A percentile compares a stretch with the other conserved stretches of the same genome.
Evolutionary conservation across 2,797 vertebrate species (phyloP).

Genomic region (Danio albolineatus): DNA sequence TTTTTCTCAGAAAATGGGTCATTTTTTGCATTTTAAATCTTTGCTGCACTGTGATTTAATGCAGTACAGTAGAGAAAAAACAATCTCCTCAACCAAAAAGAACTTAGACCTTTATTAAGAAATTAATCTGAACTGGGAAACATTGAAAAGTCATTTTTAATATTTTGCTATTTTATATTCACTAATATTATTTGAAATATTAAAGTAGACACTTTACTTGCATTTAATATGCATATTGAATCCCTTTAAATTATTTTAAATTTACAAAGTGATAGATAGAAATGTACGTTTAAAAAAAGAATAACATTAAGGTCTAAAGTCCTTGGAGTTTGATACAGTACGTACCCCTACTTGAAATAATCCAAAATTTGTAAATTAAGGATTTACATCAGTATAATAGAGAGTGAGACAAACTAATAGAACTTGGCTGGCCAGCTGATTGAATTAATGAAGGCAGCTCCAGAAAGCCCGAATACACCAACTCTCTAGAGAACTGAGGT

Average conservation of each 20-base stretch:
- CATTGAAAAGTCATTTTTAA: too few relatives aligned
- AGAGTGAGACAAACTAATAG: constrained; percentile 64
- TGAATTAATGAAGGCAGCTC: constrained; percentile 30
- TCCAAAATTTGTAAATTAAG: background rate
- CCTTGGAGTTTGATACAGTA: background rate
- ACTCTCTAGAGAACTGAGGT: constrained; percentile 9
- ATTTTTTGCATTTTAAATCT: background rate
- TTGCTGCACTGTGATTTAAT: background rate
- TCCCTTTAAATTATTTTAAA: too few relatives aligned
- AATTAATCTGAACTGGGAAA: too few relatives aligned
- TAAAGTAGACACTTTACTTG: too few relatives aligned
- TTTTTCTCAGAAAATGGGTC: background rate
- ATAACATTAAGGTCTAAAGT: background rate
- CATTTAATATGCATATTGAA: too few relatives aligned
- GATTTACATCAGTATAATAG: constrained; percentile 4
- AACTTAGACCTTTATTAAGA: constrained; percentile 4
- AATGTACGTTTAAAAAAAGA: background rate
- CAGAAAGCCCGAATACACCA: background rate
- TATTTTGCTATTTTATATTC: too few relatives aligned
- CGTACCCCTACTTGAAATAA: background rate
- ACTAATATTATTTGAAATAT: too few relatives aligned
- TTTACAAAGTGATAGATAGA: background rate
- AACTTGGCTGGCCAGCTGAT: constrained; percentile 67
- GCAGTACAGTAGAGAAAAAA: background rate
- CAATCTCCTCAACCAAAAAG: background rate